These are phyloP conservation scores for Pachydiplax longipennis DNA, from an alignment of 2,888 invertebrate genomes.

Conservation along the genomic window DNA sequence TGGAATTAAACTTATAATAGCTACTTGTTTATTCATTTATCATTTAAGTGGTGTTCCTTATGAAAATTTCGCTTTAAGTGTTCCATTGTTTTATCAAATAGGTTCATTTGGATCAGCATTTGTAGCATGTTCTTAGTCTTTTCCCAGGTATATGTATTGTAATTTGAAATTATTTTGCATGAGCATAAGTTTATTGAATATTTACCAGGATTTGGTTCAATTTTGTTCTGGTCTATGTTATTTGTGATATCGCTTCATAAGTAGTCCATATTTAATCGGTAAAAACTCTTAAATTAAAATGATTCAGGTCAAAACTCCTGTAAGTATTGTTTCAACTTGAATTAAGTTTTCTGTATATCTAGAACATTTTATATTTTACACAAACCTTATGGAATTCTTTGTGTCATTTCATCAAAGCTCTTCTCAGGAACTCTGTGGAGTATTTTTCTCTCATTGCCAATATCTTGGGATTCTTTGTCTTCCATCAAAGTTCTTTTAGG, in stretches of 20 bases:
- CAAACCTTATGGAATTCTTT: no score
- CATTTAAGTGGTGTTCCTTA: not conserved
- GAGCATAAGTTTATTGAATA: not conserved
- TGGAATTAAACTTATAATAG: not conserved
- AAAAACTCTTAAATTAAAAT: no score
- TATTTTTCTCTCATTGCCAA: no score
- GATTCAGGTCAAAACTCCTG: not conserved
- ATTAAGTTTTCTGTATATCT: no score
- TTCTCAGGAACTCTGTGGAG: no score
- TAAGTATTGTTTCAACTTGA: not conserved
- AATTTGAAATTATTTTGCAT: constrained; percentile 12
- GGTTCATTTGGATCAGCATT: not conserved
- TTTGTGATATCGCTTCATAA: constrained; percentile 28
- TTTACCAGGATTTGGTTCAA: not conserved
- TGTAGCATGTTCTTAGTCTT: not conserved
- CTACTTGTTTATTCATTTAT: not conserved
- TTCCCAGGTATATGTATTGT: constrained; percentile 1
- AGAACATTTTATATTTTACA: no score
- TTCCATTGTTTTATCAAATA: not conserved
- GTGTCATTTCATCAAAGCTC: no score
- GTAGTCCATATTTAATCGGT: not conserved
- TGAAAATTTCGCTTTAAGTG: not conserved
- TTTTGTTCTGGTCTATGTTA: not conserved
- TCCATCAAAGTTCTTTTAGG: no score
- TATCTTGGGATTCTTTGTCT: no score